Evolutionary conservation across 2,797 vertebrate species (phyloP), one percentile per base, ranked within the genome.

Genomic region (Pteropus rufus): DNA sequence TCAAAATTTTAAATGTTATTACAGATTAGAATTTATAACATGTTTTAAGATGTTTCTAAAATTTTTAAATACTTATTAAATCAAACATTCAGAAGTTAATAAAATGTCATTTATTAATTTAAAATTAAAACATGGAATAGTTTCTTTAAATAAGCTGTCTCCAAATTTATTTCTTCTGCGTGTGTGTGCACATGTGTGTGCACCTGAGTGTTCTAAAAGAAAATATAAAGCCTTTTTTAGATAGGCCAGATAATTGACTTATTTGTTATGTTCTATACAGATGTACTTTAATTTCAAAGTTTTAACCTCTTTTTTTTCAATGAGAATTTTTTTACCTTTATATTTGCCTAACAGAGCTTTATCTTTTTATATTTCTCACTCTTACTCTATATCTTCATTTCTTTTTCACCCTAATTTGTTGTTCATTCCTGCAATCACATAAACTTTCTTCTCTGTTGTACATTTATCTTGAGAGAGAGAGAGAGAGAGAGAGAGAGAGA

Each of bases 41-140:
- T 64, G 24, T 80, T 96, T 94, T 52, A 94, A 87, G 7, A 19
- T 67, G 44, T 52, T 80, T 70, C 19, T 14, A 87, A 91, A 96
- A 75, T 67, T 58, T 92, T 58, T 70, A 77, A 52, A 73, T 7
- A 56, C 6, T 75, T 64, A 49, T 56, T 64, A 89, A 92, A 77
- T 67, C 14, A 62, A 39, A 49, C 41, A 21, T 69, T 80, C 2
- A n/a, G 36, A 93, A 89, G 7, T 80, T 91, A 69, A 21, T 16
- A 91, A 91, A 62, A 36, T 86, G 49, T 29, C 34, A 69, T 18
- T 86, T 88, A 39, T 81, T 82, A 8, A 58, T 79, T 92, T 83
- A 84, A 89, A 93, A 88, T 89, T 80, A 93, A 85, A 82, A 34
- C 16, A 82, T 24, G 18, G 10, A 91, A 58, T 56, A 87, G 16